Base-by-base conservation (phyloP, 2,113 vertebrate species). In the Phylloscopus trochiloides region DNA sequence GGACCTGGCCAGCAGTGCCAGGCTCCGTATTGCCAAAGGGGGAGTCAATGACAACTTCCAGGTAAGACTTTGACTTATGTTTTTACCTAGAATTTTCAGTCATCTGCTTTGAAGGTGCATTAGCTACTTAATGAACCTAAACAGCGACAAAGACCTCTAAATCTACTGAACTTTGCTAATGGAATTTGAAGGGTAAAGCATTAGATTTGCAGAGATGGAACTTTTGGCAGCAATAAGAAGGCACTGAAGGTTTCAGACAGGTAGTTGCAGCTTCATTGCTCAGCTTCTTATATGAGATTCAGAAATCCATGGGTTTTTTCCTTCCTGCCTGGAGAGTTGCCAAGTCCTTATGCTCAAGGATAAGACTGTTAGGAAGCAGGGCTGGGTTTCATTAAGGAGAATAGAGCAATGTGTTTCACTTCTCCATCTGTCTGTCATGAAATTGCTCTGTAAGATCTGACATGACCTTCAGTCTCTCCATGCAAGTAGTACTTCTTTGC, bases 21-120 rank as follows among this genome's bases (percentile, higher is more conserved):
- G 94, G 31, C 98, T 99, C 66, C 98, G 98, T 67, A 97, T 99
- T 12, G 99, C 98, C 19, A 99, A 99, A 96, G 99, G 99, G 52
- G 98, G 98, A 12, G 97, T 98, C 68, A 98, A 98, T 55, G 99
- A 99, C 95, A 98, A 98, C 81, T 99, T 99, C 89, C 98, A 99
- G 98, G 99, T 99, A 95, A 98, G 98, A 48, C 21, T 29, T 59
- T 25, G 55, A 67, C 47, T 71, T 54, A 4, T 0, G 8, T 26
- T 86, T 81, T 83, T 63, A 18, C 25, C 16, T 47, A 12, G 16
- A 65, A 12, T 83, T 79, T 77, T 81, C 61, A 58, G 48, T 71
- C 24, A 42, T 55, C 5, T 78, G 24, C 31, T 75, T 71, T 71
- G 65, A 72, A 92, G 28, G 25, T 83, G 17, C 36, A 19, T 67